Conservation (phyloP, 2,797 vertebrate genomes). For the Melanotaenia parkinsoni region DNA sequence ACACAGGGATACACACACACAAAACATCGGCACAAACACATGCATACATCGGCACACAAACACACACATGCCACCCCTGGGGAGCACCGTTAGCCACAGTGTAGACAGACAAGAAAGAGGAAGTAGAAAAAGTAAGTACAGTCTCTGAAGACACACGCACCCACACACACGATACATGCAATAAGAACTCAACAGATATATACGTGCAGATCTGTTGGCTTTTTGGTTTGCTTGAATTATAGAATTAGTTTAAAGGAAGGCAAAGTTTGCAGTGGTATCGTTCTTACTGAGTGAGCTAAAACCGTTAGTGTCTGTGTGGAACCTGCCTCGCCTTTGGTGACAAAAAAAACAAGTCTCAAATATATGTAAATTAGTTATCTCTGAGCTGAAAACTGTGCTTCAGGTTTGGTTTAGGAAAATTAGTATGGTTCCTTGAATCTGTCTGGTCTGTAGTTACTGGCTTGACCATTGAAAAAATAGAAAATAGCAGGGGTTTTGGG, state of each 20-base stretch:
- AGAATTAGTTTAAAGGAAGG: conserved; percentile 13
- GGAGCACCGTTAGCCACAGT: conserved; percentile 85
- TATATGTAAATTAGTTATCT: neutral
- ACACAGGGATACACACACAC: conserved; percentile 86
- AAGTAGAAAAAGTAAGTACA: conserved; percentile 80
- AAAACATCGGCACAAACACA: conserved; percentile 48
- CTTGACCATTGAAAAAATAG: neutral
- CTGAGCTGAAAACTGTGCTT: neutral
- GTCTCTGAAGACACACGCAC: conserved; percentile 52
- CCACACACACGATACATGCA: conserved; percentile 27
- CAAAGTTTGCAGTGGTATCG: neutral
- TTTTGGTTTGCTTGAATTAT: neutral
- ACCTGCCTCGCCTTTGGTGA: neutral
- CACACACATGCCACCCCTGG: conserved; percentile 69
- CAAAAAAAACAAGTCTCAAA: conserved; percentile 1
- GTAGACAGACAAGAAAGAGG: conserved; percentile 81
- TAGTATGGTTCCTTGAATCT: neutral
- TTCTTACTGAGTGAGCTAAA: neutral
- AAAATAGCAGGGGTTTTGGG: too few species aligned
- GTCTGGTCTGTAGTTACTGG: neutral
- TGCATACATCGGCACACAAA: conserved; percentile 38
- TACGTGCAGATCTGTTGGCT: conserved; percentile 27
- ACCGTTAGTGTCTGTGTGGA: neutral
- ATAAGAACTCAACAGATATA: conserved; percentile 27
- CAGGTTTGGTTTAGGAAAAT: neutral